Evolutionary conservation across 2,113 vertebrate species (phyloP).

Genomic region (Paraplagusia blochii): DNA sequence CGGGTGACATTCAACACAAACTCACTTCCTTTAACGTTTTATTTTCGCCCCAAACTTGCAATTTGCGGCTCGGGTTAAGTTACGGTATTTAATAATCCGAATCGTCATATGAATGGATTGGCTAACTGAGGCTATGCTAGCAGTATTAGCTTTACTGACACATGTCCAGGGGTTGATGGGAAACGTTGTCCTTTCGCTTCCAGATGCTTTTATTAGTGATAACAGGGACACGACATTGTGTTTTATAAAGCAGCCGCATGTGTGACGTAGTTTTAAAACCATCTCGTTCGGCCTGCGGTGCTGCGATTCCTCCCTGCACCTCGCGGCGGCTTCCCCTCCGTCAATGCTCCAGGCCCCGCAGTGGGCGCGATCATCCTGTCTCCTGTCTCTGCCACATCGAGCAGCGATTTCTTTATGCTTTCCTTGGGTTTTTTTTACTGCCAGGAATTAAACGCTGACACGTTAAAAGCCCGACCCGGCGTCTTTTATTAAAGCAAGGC

Average conservation of each 20-base stretch:
- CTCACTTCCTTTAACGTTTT: background rate
- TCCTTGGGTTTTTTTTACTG: conserved; percentile 35
- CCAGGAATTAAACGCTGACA: background rate
- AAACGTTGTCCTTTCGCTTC: background rate
- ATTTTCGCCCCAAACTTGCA: background rate
- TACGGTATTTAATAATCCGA: background rate
- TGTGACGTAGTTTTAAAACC: background rate
- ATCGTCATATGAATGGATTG: conserved; percentile 56
- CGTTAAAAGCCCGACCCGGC: background rate
- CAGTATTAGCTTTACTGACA: conserved; percentile 25
- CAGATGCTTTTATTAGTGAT: no score
- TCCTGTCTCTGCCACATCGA: conserved; percentile 43
- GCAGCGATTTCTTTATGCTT: conserved; percentile 22
- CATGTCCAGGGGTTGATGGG: conserved; percentile 26
- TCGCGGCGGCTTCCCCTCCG: background rate
- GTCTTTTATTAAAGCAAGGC: background rate
- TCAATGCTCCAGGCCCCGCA: conserved; percentile 33
- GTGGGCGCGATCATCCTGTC: conserved; percentile 45
- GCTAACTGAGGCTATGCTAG: conserved; percentile 47
- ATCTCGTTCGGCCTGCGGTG: conserved; percentile 11
- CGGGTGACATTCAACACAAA: background rate
- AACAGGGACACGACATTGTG: no score
- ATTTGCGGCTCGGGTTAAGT: background rate
- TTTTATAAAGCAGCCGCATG: no score
- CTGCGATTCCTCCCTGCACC: conserved; percentile 23